Percentiles rank a stretch among this genome's conserved stretches.
Conservation (phyloP, 2,797 vertebrate genomes). For the Schizopygopsis malacanthus region DNA sequence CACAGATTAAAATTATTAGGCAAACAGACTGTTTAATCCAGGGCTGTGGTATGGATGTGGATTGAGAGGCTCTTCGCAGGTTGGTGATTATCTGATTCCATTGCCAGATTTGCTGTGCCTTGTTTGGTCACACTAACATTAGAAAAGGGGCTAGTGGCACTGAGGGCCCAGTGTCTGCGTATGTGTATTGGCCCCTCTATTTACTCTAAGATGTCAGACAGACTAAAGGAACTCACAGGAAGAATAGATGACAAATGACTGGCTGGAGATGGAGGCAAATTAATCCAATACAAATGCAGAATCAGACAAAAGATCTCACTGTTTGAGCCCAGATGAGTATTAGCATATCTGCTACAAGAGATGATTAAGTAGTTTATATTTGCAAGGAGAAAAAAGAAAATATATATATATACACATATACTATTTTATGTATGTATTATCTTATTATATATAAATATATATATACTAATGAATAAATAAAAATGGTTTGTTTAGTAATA, state of each 20-base stretch:
- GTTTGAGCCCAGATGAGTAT: conserved; percentile 24
- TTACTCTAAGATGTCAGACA: conserved; percentile 84
- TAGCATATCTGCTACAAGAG: conserved; percentile 11
- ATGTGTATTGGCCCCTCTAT: conserved; percentile 86
- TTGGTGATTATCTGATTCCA: conserved; percentile 86
- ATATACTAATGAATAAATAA: neutral
- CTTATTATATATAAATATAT: too few species aligned
- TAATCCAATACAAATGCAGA: conserved; percentile 52
- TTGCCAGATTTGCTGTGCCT: conserved; percentile 86
- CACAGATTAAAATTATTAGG: conserved; percentile 88
- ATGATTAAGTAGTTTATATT: neutral
- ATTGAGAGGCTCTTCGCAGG: conserved; percentile 90
- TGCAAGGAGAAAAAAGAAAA: too few species aligned
- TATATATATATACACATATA: too few species aligned
- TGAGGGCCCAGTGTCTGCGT: conserved; percentile 73
- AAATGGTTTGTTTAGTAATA: neutral
- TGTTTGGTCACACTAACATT: conserved; percentile 90
- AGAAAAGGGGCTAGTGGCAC: conserved; percentile 79
- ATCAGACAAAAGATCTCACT: conserved; percentile 41
- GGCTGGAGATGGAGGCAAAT: conserved; percentile 65
- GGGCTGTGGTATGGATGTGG: conserved; percentile 82
- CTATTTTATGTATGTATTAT: too few species aligned
- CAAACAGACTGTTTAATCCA: conserved; percentile 83
- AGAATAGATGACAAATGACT: conserved; percentile 82
- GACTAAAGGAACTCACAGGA: conserved; percentile 80